Evolutionary conservation across 2,113 vertebrate genomes (phyloP).

Genomic region (Suricata suricatta): DNA sequence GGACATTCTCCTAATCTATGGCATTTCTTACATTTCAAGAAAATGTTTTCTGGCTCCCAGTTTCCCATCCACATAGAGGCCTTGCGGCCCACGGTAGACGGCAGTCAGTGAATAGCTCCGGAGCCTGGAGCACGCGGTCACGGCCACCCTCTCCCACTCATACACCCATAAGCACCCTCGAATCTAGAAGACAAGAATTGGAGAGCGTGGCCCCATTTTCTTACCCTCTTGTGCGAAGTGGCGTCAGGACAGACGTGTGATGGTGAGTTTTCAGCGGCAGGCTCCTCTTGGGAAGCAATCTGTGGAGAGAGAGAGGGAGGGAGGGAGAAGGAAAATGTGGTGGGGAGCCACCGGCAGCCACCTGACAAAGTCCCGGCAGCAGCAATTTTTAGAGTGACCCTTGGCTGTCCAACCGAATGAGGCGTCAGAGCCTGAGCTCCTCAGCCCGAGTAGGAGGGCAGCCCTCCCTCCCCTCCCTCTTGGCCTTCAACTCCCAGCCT

Average conservation of each 20-base stretch:
- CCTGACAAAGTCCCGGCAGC: constrained; percentile 72
- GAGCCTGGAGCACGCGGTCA: background rate
- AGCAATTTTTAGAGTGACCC: constrained; percentile 77
- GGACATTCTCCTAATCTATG: background rate
- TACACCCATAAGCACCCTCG: constrained; percentile 16
- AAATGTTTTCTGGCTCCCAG: background rate
- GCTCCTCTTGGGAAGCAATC: constrained; percentile 70
- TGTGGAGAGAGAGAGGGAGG: constrained; percentile 9
- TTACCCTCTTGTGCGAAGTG: constrained; percentile 84
- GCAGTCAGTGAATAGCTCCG: background rate
- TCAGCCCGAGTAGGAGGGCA: constrained; percentile 67
- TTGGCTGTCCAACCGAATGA: constrained; percentile 70
- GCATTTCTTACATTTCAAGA: constrained; percentile 53
- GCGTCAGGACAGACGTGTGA: constrained; percentile 58
- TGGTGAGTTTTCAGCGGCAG: constrained; percentile 67
- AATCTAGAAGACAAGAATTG: constrained; percentile 27
- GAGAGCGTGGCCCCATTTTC: constrained; percentile 68
- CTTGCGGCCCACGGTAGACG: background rate
- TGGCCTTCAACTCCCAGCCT: constrained; percentile 64
- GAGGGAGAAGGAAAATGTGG: constrained; percentile 24
- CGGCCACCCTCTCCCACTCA: background rate
- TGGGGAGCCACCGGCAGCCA: constrained; percentile 73
- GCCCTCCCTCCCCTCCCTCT: constrained; percentile 72
- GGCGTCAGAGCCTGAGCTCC: constrained; percentile 68
- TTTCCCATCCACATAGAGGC: background rate